Evolutionary conservation across 1,140 invertebrate genomes (phyloP), one percentile per base, ranked within the genome.

Genomic region (Tetramorium alpestre): DNA sequence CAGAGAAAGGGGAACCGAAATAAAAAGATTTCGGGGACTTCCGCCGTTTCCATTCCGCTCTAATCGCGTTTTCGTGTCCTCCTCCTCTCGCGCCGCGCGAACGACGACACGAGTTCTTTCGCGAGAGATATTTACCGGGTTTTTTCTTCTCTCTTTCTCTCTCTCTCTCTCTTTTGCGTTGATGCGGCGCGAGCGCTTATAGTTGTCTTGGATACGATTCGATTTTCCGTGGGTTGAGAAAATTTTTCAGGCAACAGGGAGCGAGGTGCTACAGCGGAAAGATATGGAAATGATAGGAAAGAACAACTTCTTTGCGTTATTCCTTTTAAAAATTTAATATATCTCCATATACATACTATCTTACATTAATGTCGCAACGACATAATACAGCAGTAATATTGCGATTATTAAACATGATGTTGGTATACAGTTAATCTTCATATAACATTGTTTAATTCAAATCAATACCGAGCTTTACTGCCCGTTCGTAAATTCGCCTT

Each of bases 291-390:
- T 47, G 25, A 22, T 60, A n/a, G 49, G 28, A 60, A 16, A n/a
- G 10, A 60, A 3, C 13, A 44, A 49, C 22, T 69, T 25, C 22
- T 47, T 4, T 18, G 16, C 16, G 25, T 49, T n/a, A 25, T 73
- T 80, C 80, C 41, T 65, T 49, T 90, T 90, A 90, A 90, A 90
- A 90, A 90, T 90, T 90, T 90, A 81, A 90, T 88, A 73, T 47
- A 88, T 86, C 33, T 86, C 16, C 69, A 72, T 33, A 33, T 33
- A 2, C 22, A 33, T 33, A 2, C 22, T 82, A 70, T 54, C 56
- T 90, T 85, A 90, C 60, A 51, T 75, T 89, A 85, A 67, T 73
- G 60, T 82, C 87, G 80, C 22, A 85, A 41, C 16, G 85, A 84
- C 67, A 62, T 90, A 89, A 62, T 90, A 89, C 72, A 87, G n/a